Percentiles rank a stretch among this genome's conserved stretches.
phyloP scores from a whole-genome alignment of 2,888 invertebrate genomes.

The Eulithis testata region DNA sequence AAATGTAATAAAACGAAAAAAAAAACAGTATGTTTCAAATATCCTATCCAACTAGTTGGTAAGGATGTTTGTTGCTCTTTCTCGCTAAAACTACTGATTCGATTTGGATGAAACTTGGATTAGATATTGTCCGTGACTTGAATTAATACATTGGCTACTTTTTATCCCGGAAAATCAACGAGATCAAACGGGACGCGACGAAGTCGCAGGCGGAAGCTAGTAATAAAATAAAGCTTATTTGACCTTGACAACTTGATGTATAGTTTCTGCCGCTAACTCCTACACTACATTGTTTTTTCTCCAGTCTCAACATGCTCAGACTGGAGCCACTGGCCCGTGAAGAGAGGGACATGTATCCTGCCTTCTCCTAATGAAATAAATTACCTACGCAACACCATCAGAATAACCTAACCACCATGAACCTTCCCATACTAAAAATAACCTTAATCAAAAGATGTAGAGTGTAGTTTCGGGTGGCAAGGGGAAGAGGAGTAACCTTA shows the following conservation, averaged over 20 bases:
- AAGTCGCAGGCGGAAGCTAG: too few relatives aligned
- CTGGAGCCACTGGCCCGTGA: slow-evolving; percentile 74
- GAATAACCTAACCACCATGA: slow-evolving; percentile 47
- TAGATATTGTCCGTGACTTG: too few relatives aligned
- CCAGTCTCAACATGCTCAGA: slow-evolving; percentile 73
- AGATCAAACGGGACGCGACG: too few relatives aligned
- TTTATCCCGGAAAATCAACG: too few relatives aligned
- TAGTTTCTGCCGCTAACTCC: slow-evolving; percentile 38
- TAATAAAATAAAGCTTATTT: too few relatives aligned
- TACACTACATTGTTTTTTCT: slow-evolving; percentile 65
- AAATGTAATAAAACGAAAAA: too few relatives aligned
- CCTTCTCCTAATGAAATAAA: slow-evolving; percentile 83
- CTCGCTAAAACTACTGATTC: too few relatives aligned
- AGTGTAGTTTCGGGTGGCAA: slow-evolving; percentile 38
- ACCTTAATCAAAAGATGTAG: slow-evolving; percentile 18
- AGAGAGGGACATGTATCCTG: slow-evolving; percentile 84
- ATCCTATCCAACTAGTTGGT: too few relatives aligned
- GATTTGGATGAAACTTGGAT: too few relatives aligned
- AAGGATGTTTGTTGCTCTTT: too few relatives aligned
- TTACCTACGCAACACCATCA: slow-evolving; percentile 52
- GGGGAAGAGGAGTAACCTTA: slow-evolving; percentile 71
- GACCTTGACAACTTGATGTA: slow-evolving; percentile 11
- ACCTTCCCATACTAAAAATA: slow-evolving; percentile 29
- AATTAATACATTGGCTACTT: too few relatives aligned
- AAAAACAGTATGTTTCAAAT: too few relatives aligned